These are phyloP conservation scores for Ptychodera flava DNA, from an alignment of 35 echinoderm and acorn worm species.

Conservation along the genomic window DNA sequence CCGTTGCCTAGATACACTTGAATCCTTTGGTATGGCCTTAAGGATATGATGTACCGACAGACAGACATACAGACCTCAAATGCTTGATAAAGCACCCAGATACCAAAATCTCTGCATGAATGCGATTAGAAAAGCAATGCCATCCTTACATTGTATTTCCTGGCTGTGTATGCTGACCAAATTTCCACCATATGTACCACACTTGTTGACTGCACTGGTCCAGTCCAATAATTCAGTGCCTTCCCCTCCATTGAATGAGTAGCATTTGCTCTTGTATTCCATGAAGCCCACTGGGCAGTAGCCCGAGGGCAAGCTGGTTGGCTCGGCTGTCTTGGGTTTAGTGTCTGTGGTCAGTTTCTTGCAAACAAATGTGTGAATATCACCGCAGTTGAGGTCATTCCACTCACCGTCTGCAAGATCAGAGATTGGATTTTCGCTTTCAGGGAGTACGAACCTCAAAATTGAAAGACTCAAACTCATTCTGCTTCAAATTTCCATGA, in stretches of 20 bases:
- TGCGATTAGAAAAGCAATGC: too few relatives aligned
- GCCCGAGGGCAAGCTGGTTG: slow-evolving; percentile 30
- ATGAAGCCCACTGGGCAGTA: slow-evolving; percentile 49
- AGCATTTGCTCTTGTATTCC: slow-evolving; percentile 55
- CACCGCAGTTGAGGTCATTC: slow-evolving; percentile 33
- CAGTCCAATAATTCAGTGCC: background rate
- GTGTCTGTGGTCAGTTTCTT: slow-evolving; percentile 29
- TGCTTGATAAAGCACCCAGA: too few relatives aligned
- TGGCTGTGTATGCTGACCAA: slow-evolving; percentile 56
- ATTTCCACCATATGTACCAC: slow-evolving; percentile 34
- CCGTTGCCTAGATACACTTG: too few relatives aligned
- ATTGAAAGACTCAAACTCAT: too few relatives aligned
- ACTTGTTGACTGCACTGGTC: slow-evolving; percentile 48
- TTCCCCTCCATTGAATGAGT: slow-evolving; percentile 14
- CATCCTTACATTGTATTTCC: slow-evolving; percentile 51
- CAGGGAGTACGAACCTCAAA: too few relatives aligned
- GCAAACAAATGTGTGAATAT: slow-evolving; percentile 36
- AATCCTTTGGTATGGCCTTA: too few relatives aligned
- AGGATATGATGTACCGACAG: too few relatives aligned
- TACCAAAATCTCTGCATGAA: too few relatives aligned
- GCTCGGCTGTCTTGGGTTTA: slow-evolving; percentile 7
- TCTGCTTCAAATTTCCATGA: too few relatives aligned
- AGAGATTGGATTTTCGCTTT: too few relatives aligned
- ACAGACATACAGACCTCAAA: too few relatives aligned
- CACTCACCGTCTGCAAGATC: slow-evolving; percentile 40